These are phyloP conservation scores for Poeciliopsis prolifica DNA, from an alignment of 2,113 vertebrate genomes.

Conservation along the genomic window DNA sequence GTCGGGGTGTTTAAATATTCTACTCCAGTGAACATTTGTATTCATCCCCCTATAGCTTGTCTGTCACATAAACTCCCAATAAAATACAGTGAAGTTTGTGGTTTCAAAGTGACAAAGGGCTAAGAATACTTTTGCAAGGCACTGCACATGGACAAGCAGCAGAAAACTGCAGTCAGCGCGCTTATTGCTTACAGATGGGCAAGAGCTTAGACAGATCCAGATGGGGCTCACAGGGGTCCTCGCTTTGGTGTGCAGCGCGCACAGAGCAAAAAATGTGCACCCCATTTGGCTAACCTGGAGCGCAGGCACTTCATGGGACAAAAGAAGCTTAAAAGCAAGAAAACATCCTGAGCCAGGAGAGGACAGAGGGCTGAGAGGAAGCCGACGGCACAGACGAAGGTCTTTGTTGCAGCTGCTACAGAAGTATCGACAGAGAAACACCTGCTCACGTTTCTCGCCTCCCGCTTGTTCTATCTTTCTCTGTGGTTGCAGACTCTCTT, in stretches of 20 bases:
- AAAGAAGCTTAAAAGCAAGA: slow-evolving; percentile 16
- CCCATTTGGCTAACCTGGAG: not conserved
- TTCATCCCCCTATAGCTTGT: not conserved
- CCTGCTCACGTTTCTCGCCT: slow-evolving; percentile 78
- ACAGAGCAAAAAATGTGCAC: not conserved
- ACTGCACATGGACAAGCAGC: not conserved
- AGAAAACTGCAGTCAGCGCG: slow-evolving; percentile 32
- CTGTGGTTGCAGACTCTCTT: slow-evolving; percentile 61
- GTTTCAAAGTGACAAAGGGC: not conserved
- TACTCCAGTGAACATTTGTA: not conserved
- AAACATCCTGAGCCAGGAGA: slow-evolving; percentile 34
- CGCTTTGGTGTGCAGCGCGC: not conserved
- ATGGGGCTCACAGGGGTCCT: not conserved
- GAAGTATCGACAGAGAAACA: slow-evolving; percentile 54
- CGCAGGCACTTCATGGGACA: slow-evolving; percentile 3
- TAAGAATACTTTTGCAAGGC: not conserved
- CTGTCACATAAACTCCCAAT: not conserved
- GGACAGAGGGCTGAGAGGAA: slow-evolving; percentile 54
- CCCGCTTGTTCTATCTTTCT: slow-evolving; percentile 47
- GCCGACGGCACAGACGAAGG: slow-evolving; percentile 44
- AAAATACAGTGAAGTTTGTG: not conserved
- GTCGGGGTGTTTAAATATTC: not conserved
- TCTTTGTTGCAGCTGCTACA: slow-evolving; percentile 62
- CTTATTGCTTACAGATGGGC: slow-evolving; percentile 15
- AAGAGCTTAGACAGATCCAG: not conserved